phyloP scores from a whole-genome alignment of 2,797 vertebrate species.

The Eutrigla gurnardus region DNA sequence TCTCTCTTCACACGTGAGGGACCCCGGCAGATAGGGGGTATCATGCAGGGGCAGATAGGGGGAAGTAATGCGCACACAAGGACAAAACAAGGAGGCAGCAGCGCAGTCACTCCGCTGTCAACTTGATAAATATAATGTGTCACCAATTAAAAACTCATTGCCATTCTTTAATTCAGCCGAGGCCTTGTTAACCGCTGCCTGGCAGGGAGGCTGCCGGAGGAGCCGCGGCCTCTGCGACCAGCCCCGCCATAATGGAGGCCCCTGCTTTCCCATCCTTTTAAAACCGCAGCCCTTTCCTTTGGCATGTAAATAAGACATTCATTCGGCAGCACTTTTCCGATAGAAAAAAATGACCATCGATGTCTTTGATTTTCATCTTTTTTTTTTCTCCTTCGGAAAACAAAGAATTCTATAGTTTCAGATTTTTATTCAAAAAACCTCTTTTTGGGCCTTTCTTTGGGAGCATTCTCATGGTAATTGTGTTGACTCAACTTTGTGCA shows the following conservation, averaged over 20 bases:
- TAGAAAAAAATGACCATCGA: constrained; percentile 91
- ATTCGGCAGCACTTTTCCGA: constrained; percentile 88
- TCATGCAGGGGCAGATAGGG: constrained; percentile 85
- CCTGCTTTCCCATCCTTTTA: constrained; percentile 89
- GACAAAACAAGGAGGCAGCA: constrained; percentile 89
- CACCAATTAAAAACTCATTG: constrained; percentile 98
- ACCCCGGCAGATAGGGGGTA: constrained; percentile 82
- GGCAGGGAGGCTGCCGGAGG: constrained; percentile 86
- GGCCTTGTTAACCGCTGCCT: constrained; percentile 92
- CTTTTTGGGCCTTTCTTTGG: constrained; percentile 82
- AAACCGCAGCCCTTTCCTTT: constrained; percentile 86
- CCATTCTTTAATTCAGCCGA: constrained; percentile 90
- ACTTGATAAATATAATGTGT: constrained; percentile 98
- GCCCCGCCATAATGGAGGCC: constrained; percentile 85
- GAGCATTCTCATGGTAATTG: constrained; percentile 88
- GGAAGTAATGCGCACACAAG: constrained; percentile 88
- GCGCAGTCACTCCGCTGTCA: constrained; percentile 89
- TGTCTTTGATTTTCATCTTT: constrained; percentile 92
- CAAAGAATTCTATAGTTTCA: constrained; percentile 93
- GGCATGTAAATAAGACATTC: constrained; percentile 98
- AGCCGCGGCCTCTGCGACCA: constrained; percentile 83
- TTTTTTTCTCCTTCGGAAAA: constrained; percentile 77
- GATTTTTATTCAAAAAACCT: constrained; percentile 87
- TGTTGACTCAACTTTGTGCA: constrained; percentile 90
- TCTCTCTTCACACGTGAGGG: constrained; percentile 86